phyloP scores from a whole-genome alignment of 2,797 vertebrate species.

The Rhodeus uyekii region DNA sequence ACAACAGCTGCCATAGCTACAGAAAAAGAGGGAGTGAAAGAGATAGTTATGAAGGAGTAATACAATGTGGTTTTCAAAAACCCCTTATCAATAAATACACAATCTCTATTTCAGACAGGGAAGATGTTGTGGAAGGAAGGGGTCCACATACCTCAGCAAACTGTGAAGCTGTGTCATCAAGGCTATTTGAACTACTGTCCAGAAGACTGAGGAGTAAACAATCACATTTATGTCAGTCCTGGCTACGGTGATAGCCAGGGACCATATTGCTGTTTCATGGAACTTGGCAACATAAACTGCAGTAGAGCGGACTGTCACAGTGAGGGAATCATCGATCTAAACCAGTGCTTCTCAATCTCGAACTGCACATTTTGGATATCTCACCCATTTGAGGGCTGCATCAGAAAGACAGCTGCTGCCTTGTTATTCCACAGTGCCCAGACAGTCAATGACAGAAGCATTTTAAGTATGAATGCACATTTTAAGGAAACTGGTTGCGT shows the following conservation, averaged over 20 bases:
- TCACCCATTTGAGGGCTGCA: background rate
- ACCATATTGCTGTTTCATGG: background rate
- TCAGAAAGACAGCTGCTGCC: background rate
- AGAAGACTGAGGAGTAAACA: conserved; percentile 81
- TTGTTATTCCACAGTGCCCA: background rate
- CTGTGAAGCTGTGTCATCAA: conserved; percentile 87
- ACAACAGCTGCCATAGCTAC: conserved; percentile 88
- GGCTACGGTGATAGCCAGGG: background rate
- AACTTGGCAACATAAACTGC: conserved; percentile 13
- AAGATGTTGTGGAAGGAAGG: conserved; percentile 6
- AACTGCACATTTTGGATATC: conserved; percentile 47
- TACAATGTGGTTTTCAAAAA: background rate
- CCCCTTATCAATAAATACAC: background rate
- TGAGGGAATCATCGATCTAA: background rate
- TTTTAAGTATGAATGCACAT: background rate
- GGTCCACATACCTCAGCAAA: conserved; percentile 86
- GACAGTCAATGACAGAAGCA: background rate
- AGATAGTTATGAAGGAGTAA: background rate
- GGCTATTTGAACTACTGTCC: conserved; percentile 80
- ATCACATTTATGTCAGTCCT: conserved; percentile 16
- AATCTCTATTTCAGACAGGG: conserved; percentile 1
- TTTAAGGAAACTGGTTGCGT: background rate
- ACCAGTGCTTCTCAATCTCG: conserved; percentile 49
- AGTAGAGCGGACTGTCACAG: conserved; percentile 9
- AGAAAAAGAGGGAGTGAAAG: background rate